Percentiles rank a stretch among this genome's conserved stretches.
These are phyloP conservation scores for Phymatocera aterrima DNA, from an alignment of 2,888 invertebrate genomes.

Conservation along the genomic window DNA sequence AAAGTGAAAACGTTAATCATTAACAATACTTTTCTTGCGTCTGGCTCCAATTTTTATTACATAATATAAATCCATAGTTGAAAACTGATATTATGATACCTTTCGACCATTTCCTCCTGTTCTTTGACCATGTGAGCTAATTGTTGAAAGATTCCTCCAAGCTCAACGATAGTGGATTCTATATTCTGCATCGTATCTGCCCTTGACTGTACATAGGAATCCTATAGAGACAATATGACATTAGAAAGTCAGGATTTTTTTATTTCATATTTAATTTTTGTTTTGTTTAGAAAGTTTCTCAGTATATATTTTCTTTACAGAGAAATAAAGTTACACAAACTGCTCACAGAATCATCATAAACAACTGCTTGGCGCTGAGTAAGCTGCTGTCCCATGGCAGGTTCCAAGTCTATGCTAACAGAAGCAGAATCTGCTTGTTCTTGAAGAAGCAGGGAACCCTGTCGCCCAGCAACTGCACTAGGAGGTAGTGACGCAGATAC, in stretches of 20 bases:
- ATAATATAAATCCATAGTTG: not conserved
- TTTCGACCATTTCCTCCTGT: constrained; percentile 98
- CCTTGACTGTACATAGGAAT: constrained; percentile 92
- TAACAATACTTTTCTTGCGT: not conserved
- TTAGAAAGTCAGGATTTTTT: too few species aligned
- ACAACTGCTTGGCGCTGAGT: constrained; percentile 70
- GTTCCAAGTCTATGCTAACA: constrained; percentile 91
- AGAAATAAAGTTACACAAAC: constrained; percentile 26
- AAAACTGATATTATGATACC: constrained; percentile 71
- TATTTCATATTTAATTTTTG: too few species aligned
- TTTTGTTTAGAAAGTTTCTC: not conserved
- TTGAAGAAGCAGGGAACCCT: constrained; percentile 71
- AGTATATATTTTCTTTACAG: not conserved
- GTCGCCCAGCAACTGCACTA: constrained; percentile 77
- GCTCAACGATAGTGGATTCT: constrained; percentile 98
- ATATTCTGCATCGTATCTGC: constrained; percentile 99
- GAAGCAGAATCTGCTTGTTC: constrained; percentile 68
- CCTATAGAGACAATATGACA: constrained; percentile 70
- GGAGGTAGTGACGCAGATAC: constrained; percentile 80
- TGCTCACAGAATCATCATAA: constrained; percentile 69
- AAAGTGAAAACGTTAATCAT: not conserved
- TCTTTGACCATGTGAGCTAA: constrained; percentile 98
- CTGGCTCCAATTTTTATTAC: not conserved
- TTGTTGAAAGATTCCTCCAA: constrained; percentile 99
- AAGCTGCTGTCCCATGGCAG: constrained; percentile 75